A percentile compares a stretch with the other conserved stretches of the same genome.
phyloP scores from a whole-genome alignment of 2,797 vertebrate genomes.

The Mormyrops attenuatus region DNA sequence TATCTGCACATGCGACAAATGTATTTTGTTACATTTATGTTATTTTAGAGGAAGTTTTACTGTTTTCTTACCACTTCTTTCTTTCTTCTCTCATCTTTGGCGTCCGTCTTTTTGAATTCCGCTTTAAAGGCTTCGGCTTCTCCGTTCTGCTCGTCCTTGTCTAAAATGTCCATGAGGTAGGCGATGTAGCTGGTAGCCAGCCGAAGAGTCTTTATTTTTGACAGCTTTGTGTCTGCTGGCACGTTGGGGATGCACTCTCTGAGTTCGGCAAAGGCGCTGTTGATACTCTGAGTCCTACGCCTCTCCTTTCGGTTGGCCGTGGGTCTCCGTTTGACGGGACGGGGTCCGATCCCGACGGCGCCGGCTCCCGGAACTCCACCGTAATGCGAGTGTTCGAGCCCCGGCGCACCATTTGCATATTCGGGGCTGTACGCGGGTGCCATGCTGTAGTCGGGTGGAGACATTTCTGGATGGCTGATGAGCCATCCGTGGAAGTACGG shows the following conservation, averaged over 20 bases:
- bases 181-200: slow-evolving; percentile 97
- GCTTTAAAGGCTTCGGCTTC: slow-evolving; percentile 97
- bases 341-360: slow-evolving; percentile 57
- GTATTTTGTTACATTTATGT: neutral
- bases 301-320: slow-evolving; percentile 95
- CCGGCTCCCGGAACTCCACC: slow-evolving; percentile 62
- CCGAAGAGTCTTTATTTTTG: slow-evolving; percentile 93
- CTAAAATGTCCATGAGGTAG: slow-evolving; percentile 99
- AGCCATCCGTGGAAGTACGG: slow-evolving; percentile 98
- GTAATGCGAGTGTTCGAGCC: slow-evolving; percentile 79
- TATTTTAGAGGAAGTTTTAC: neutral
- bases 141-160: slow-evolving; percentile 90
- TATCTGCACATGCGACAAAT: neutral
- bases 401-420: slow-evolving; percentile 72
- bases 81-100: slow-evolving; percentile 89
- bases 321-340: slow-evolving; percentile 85
- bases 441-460: slow-evolving; percentile 84
- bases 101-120: slow-evolving; percentile 92
- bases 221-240: slow-evolving; percentile 94
- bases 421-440: slow-evolving; percentile 83
- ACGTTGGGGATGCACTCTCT: slow-evolving; percentile 97
- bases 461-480: slow-evolving; percentile 93
- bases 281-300: slow-evolving; percentile 97
- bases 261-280: slow-evolving; percentile 95
- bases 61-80: slow-evolving; percentile 79